These are phyloP conservation scores for Lamellibrachia satsuma DNA, from an alignment of 2,888 invertebrate genomes.

Conservation along the genomic window DNA sequence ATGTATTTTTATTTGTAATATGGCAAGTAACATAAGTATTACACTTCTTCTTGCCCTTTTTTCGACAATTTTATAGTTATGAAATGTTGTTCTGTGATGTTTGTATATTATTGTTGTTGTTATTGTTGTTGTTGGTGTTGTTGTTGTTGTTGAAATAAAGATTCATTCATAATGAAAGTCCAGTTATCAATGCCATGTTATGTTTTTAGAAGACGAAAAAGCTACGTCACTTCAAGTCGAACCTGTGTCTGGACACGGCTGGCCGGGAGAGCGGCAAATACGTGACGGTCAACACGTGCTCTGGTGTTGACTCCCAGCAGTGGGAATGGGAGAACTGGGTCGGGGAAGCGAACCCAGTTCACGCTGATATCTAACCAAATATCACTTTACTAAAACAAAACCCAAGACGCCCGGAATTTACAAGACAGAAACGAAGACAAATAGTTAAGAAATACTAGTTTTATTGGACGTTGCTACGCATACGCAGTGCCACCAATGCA, in stretches of 20 bases:
- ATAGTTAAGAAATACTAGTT: not conserved
- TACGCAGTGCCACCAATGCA: no score
- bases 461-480: not conserved
- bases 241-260: not conserved
- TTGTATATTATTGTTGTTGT: not conserved
- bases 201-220: conserved; percentile 51
- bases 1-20: no score
- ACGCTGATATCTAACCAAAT: not conserved
- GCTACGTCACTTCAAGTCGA: conserved; percentile 50
- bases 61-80: no score
- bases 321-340: conserved; percentile 60
- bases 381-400: not conserved
- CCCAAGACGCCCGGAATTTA: not conserved
- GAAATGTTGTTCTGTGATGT: no score
- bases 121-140: no score
- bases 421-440: not conserved
- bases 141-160: no score
- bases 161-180: not conserved
- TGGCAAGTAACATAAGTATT: no score
- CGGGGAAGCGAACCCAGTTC: not conserved
- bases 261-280: conserved; percentile 53
- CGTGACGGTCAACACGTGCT: conserved; percentile 56
- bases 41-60: no score
- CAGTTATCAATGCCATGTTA: not conserved
- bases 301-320: conserved; percentile 54